Conservation (phyloP, 2,797 vertebrate genomes). For the Dicrostonyx torquatus region DNA sequence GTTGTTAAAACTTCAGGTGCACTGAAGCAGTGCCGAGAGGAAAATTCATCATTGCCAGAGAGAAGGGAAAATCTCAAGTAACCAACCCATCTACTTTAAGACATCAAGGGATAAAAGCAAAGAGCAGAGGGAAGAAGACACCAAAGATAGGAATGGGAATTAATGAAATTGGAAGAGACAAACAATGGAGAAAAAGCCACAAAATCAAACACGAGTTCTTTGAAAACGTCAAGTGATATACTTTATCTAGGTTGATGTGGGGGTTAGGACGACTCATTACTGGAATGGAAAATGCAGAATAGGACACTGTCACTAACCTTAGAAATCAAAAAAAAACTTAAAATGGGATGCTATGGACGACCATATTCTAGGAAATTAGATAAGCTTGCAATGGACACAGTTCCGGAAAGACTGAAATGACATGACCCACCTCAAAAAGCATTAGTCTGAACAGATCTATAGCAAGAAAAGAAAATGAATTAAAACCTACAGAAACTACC, state of each 20-base stretch:
- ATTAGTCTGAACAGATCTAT: not conserved
- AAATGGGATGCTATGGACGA: not conserved
- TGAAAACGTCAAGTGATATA: not conserved
- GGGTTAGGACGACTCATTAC: not conserved
- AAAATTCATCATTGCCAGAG: not conserved
- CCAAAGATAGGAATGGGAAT: not conserved
- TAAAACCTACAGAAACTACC: constrained; percentile 3
- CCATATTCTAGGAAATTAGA: not conserved
- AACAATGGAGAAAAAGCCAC: not conserved
- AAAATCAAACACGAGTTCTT: not conserved
- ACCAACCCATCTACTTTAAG: not conserved
- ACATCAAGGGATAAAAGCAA: not conserved
- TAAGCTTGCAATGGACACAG: not conserved
- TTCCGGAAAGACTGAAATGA: constrained; percentile 1
- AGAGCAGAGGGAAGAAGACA: not conserved
- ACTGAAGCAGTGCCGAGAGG: not conserved
- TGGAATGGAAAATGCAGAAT: not conserved
- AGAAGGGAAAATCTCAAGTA: not conserved
- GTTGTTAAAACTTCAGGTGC: not conserved
- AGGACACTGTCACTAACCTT: not conserved
- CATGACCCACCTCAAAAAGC: not conserved
- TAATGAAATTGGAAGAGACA: not conserved
- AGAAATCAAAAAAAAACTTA: constrained; percentile 27
- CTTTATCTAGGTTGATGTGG: not conserved
- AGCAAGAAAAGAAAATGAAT: not conserved